A percentile compares a stretch with the other conserved stretches of the same genome.
Evolutionary conservation across 2,797 vertebrate species (phyloP).

Genomic region (Kryptopterus vitreolus): DNA sequence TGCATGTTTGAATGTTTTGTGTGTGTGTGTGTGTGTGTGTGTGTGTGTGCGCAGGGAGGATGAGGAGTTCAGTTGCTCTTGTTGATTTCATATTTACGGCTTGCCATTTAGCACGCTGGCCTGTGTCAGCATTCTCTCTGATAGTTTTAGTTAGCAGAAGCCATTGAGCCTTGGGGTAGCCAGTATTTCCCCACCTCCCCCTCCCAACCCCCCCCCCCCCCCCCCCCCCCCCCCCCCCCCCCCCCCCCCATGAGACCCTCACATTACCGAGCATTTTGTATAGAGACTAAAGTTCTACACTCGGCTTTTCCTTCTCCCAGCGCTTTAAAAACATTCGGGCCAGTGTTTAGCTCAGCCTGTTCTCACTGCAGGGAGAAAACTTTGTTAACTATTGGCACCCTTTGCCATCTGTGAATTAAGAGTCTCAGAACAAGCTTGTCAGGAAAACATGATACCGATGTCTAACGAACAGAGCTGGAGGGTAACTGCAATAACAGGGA

Average conservation of each 20-base stretch:
- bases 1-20: not conserved
- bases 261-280: conserved; percentile 43
- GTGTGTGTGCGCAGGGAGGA: not conserved
- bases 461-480: conserved; percentile 24
- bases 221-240: no score
- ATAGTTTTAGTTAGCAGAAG: conserved; percentile 54
- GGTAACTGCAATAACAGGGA: conserved; percentile 37
- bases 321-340: conserved; percentile 36
- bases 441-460: conserved; percentile 33
- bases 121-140: conserved; percentile 35
- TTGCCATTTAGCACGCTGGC: conserved; percentile 27
- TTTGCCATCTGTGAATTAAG: conserved; percentile 41
- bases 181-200: no score
- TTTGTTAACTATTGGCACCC: conserved; percentile 36
- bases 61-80: not conserved
- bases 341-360: conserved; percentile 44
- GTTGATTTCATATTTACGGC: conserved; percentile 37
- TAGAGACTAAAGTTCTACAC: conserved; percentile 28
- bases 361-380: conserved; percentile 42
- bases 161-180: conserved; percentile 27
- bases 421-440: conserved; percentile 39
- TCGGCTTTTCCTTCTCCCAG: conserved; percentile 1
- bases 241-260: conserved; percentile 30
- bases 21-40: conserved; percentile 20
- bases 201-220: no score